Conservation (phyloP, 2,888 invertebrate genomes). For the Drosophila buzzatii region DNA sequence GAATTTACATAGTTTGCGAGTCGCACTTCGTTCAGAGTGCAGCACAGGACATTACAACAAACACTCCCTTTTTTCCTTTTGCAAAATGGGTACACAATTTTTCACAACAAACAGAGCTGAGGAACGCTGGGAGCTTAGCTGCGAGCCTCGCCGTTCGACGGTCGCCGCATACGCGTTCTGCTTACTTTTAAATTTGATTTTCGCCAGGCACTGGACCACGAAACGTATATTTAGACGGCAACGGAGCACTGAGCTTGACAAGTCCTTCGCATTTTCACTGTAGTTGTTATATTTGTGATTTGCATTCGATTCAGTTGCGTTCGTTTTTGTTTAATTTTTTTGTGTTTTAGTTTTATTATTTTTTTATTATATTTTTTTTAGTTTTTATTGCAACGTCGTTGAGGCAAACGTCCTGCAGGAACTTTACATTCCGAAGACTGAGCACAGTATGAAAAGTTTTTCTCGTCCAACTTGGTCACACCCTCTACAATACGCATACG, state of each 20-base stretch:
- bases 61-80: conserved; percentile 56
- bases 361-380: neutral
- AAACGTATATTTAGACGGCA: conserved; percentile 28
- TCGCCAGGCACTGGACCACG: conserved; percentile 32
- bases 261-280: conserved; percentile 42
- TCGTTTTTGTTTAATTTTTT: conserved; percentile 10
- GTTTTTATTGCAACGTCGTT: conserved; percentile 45
- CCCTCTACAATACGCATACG: conserved; percentile 84
- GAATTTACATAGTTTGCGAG: conserved; percentile 37
- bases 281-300: conserved; percentile 11
- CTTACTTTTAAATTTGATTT: conserved; percentile 49
- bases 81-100: conserved; percentile 75
- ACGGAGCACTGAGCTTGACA: conserved; percentile 34
- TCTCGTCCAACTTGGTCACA: conserved; percentile 85
- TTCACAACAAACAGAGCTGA: conserved; percentile 77
- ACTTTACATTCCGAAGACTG: conserved; percentile 83
- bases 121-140: conserved; percentile 7
- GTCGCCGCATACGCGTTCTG: conserved; percentile 30
- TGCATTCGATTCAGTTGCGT: neutral
- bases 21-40: conserved; percentile 3
- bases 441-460: conserved; percentile 84
- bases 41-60: conserved; percentile 31
- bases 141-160: conserved; percentile 13
- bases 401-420: conserved; percentile 74
- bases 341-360: neutral